A percentile compares a stretch with the other conserved stretches of the same genome.
phyloP scores from a whole-genome alignment of 2,113 vertebrate species.

The Hipposideros armiger region DNA sequence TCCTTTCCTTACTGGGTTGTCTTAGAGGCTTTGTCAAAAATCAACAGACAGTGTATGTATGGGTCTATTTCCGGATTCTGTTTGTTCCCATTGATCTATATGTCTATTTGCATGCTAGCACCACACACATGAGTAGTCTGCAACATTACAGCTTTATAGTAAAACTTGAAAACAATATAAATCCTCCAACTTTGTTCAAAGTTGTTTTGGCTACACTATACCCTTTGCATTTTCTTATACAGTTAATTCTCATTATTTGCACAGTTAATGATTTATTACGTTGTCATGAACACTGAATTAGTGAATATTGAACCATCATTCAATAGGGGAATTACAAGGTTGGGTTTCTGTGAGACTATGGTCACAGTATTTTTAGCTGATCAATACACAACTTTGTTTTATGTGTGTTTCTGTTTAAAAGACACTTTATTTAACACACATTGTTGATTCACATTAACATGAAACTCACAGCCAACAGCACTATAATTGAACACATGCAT shows the following conservation, averaged over 20 bases:
- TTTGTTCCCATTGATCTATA: not conserved
- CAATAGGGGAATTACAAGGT: not conserved
- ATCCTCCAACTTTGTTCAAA: not conserved
- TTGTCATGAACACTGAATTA: not conserved
- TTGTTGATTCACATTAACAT: not conserved
- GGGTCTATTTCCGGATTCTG: not conserved
- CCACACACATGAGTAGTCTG: not conserved
- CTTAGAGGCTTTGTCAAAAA: not conserved
- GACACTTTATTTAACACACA: not conserved
- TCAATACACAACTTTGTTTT: not conserved
- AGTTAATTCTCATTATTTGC: not conserved
- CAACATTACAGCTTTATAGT: not conserved
- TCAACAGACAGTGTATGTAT: not conserved
- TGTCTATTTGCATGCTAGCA: not conserved
- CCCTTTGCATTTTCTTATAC: not conserved
- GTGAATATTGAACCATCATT: not conserved
- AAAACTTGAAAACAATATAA: slow-evolving; percentile 11
- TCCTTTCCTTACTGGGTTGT: not conserved
- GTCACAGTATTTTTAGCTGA: not conserved
- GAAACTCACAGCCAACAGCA: not conserved
- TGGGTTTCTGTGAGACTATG: not conserved
- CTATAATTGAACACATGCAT: not conserved
- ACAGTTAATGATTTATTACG: not conserved
- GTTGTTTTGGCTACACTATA: not conserved
- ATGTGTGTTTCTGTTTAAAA: slow-evolving; percentile 13